Evolutionary conservation across 2,888 invertebrate genomes (phyloP), one percentile per base, ranked within the genome.

Genomic region (Drosophila parthenogenetica): DNA sequence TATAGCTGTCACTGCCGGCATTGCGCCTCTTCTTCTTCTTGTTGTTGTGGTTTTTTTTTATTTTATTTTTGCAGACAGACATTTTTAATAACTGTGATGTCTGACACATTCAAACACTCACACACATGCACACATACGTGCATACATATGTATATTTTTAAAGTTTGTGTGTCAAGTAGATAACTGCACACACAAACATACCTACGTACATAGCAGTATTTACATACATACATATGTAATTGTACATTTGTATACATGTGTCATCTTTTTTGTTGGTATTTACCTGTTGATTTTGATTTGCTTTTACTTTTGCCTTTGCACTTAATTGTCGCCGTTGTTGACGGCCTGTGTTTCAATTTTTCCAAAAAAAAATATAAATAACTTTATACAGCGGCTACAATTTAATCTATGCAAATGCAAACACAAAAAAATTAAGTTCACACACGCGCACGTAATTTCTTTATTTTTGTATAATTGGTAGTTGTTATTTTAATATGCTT

Each of bases 251-350:
- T 35, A 40, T 46, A 42, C 54, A 67, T 61, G 75, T 73, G 58
- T 61, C 78, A 74, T 78, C 71, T 67, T 64, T 40, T 35, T 77
- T 69, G 57, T 58, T 67, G 53, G 55, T 69, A 81, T 82, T 81
- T 88, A 81, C 81, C 81, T 81, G 81, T 81, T 81, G 81, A 81
- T 85, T 86, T 81, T 74, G 82, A 78, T 78, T 88, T 68, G 58
- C 50, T 54, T 54, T 51, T 62, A 46, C 43, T 51, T 53, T 49
- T 71, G 50, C 57, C 58, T 59, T 68, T 66, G 50, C 40, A 54
- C 68, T 60, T 61, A 32, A 65, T 57, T 73, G 64, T 63, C 62
- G 74, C 37, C 57, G 73, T 73, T 22, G 69, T 46, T 57, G 68
- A 55, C 40, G 49, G 37, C 46, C 29, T 50, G 29, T 11, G 48